Evolutionary conservation across 2,113 vertebrate species (phyloP).

Genomic region (Oenanthe melanoleuca): DNA sequence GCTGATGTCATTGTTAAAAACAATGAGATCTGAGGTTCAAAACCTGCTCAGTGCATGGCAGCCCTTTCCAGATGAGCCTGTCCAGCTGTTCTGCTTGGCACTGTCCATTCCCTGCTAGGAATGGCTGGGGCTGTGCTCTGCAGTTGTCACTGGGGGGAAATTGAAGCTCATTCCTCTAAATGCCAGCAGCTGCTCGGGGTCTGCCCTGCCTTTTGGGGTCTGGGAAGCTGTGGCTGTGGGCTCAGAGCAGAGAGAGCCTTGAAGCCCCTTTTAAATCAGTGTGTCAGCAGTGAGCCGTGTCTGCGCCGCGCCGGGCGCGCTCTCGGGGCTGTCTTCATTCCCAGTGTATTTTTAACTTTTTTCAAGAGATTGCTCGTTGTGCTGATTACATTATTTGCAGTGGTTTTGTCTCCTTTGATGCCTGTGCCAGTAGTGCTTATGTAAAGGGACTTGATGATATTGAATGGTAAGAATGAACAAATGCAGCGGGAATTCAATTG

Average conservation of each 20-base stretch:
- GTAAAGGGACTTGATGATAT: constrained; percentile 38
- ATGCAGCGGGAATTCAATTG: constrained; percentile 50
- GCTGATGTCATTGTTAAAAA: not conserved
- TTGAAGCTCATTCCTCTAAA: constrained; percentile 34
- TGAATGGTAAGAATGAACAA: constrained; percentile 58
- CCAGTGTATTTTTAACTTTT: constrained; percentile 15
- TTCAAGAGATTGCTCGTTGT: constrained; percentile 28
- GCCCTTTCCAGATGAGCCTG: not conserved
- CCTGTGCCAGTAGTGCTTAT: constrained; percentile 43
- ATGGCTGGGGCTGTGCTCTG: not conserved
- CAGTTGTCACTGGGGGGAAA: not conserved
- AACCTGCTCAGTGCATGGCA: not conserved
- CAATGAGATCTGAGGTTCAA: not conserved
- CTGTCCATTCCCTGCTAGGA: rapidly evolving
- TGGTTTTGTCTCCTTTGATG: constrained; percentile 51
- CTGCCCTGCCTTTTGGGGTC: not conserved
- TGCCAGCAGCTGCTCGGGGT: not conserved
- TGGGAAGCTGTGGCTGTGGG: not conserved
- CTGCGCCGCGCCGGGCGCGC: rapidly evolving
- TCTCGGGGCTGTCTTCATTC: not conserved
- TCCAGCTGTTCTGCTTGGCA: not conserved
- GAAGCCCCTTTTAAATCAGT: not conserved
- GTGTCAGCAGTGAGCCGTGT: not conserved
- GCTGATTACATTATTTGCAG: constrained; percentile 47
- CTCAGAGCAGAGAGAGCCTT: not conserved